Conservation (phyloP, 1,140 invertebrate species). For the Liolophura sinensis region DNA sequence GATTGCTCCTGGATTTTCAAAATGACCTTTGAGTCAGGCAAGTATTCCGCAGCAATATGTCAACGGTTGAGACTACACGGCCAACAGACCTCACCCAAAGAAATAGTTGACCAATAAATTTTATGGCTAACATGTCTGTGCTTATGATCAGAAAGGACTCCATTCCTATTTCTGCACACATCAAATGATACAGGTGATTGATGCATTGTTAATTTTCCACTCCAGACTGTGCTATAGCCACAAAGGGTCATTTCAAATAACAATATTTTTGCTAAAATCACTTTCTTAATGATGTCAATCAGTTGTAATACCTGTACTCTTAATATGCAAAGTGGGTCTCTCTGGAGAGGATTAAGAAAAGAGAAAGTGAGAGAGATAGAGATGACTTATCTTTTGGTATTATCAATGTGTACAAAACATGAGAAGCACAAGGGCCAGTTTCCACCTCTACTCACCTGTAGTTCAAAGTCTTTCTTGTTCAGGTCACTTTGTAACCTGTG, state of each 20-base stretch:
- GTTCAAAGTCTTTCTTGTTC: slow-evolving; percentile 20
- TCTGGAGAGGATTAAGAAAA: too few species aligned
- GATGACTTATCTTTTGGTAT: background rate
- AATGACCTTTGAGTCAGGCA: background rate
- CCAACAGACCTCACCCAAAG: too few species aligned
- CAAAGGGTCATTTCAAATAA: background rate
- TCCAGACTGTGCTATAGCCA: too few species aligned
- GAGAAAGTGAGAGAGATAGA: background rate
- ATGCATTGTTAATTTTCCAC: too few species aligned
- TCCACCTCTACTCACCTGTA: slow-evolving; percentile 8
- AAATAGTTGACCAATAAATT: too few species aligned
- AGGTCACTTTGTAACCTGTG: slow-evolving; percentile 18
- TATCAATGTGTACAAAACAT: background rate
- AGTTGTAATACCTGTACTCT: background rate
- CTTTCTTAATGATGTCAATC: background rate
- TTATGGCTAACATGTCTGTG: too few species aligned
- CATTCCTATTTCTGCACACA: too few species aligned
- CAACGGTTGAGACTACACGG: too few species aligned
- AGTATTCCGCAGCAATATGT: too few species aligned
- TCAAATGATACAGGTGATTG: too few species aligned
- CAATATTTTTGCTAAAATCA: background rate
- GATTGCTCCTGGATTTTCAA: slow-evolving; percentile 3
- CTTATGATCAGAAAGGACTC: too few species aligned
- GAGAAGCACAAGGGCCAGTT: background rate
- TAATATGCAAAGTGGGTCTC: background rate